Base-by-base conservation (phyloP, 2,797 vertebrate genomes). In the Microctenopoma steveboyesi region DNA sequence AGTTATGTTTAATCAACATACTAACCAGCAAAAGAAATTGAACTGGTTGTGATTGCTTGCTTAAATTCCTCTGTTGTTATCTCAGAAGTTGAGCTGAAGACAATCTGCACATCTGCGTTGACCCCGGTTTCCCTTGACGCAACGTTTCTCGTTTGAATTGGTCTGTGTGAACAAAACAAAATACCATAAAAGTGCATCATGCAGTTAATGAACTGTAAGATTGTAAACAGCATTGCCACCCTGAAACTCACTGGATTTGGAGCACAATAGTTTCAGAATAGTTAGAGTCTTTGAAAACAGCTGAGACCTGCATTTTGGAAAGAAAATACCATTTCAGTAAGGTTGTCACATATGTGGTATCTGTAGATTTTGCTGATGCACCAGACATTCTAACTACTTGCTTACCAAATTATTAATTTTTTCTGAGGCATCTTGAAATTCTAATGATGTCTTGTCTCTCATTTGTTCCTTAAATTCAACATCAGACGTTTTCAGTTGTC, bases 401-500 rank as follows among this genome's bases (percentile, higher is more conserved):
- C 71, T 80, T 86, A 91, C 91, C 64, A 0, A 2, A 0, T 0
- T 0, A 27, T 0, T 10, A 62, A 92, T 88, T 0, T 0, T 0
- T 0, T 1, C 0, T 0, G 80, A 6, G 0, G 5, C 4, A 0
- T 1, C 0, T 1, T 1, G 0, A 72, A 92, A 92, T 16, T 0
- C 0, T n/a, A 0, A 0, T 47, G 89, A 85, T 9, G 0, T 7
- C 2, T 2, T 65, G 7, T 37, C 0, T 0, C 0, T 0, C 83
- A 88, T 78, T 0, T 0, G 0, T 0, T 0, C 0, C 0, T 0
- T 0, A 30, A 39, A 89, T 0, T 0, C 0, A 0, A n/a, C 0
- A 0, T 0, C 0, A 2, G 1, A 0, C 10, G 82, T 1, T 1
- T 0, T 0, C 1, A 92, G 52, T 1, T 16, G 0, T 58, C 83